Percentiles rank a stretch among this genome's conserved stretches.
These are phyloP conservation scores for Frieseomelitta varia DNA, from an alignment of 1,140 invertebrate genomes.

Conservation along the genomic window DNA sequence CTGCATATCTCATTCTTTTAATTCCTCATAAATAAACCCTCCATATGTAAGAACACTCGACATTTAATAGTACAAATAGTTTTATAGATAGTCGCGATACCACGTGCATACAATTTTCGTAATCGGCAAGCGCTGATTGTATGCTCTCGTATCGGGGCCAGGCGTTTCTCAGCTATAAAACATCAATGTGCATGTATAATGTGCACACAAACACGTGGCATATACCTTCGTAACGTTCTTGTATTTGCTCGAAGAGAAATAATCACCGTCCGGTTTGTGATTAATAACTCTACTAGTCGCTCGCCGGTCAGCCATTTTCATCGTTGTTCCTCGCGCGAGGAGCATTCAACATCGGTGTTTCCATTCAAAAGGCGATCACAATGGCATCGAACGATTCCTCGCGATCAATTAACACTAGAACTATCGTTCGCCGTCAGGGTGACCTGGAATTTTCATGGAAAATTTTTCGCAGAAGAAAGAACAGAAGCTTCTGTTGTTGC, in stretches of 20 bases:
- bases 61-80: too few species aligned
- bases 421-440: too few species aligned
- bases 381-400: slow-evolving; percentile 19
- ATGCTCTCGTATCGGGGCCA: neutral
- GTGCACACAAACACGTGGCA: too few species aligned
- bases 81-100: neutral
- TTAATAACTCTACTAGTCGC: slow-evolving; percentile 49
- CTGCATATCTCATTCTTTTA: too few species aligned
- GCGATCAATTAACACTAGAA: slow-evolving; percentile 41
- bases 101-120: too few species aligned
- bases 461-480: too few species aligned
- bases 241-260: slow-evolving; percentile 29
- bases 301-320: slow-evolving; percentile 35
- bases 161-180: too few species aligned
- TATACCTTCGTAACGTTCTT: neutral
- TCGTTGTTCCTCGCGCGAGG: neutral
- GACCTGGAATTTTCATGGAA: too few species aligned
- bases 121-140: neutral
- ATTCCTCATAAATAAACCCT: too few species aligned
- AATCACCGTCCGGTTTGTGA: slow-evolving; percentile 44
- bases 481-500: too few species aligned
- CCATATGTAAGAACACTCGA: too few species aligned
- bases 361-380: slow-evolving; percentile 34
- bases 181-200: too few species aligned
- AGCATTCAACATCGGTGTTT: slow-evolving; percentile 11